phyloP scores from a whole-genome alignment of 2,797 vertebrate genomes.

The Pempheris klunzingeri region DNA sequence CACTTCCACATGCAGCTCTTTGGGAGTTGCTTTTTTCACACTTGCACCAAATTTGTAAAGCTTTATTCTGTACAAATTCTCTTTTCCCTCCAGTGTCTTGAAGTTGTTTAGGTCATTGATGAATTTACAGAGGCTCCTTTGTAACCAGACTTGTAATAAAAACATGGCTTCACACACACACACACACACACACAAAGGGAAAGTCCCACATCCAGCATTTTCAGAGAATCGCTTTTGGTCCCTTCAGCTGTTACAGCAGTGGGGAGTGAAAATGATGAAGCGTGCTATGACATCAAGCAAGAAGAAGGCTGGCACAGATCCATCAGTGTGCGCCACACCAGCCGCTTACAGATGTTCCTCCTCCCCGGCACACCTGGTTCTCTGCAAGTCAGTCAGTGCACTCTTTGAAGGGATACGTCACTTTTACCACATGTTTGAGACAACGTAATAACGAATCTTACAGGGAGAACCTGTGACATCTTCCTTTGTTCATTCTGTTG shows the following conservation, averaged over 20 bases:
- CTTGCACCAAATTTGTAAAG: neutral
- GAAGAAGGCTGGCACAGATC: conserved; percentile 42
- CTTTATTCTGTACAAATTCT: neutral
- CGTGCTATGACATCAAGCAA: conserved; percentile 52
- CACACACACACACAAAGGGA: neutral
- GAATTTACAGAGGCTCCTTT: conserved; percentile 33
- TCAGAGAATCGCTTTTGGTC: conserved; percentile 37
- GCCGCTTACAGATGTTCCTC: conserved; percentile 58
- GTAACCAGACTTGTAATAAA: conserved; percentile 5
- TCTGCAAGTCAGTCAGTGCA: conserved; percentile 7
- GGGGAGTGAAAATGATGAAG: conserved; percentile 46
- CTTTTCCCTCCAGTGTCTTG: neutral
- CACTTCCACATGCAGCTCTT: neutral
- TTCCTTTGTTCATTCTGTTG: neutral
- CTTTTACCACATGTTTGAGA: conserved; percentile 14
- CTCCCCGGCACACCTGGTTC: conserved; percentile 64
- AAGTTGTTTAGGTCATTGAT: neutral
- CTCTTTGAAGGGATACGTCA: conserved; percentile 14
- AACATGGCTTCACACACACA: neutral
- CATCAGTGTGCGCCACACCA: conserved; percentile 14
- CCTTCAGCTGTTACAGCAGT: conserved; percentile 67
- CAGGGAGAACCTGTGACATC: neutral
- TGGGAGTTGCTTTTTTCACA: too few species aligned
- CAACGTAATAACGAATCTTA: neutral
- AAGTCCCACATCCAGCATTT: conserved; percentile 8